Conservation (phyloP, 2,888 invertebrate genomes). For the Mylabris sibirica region DNA sequence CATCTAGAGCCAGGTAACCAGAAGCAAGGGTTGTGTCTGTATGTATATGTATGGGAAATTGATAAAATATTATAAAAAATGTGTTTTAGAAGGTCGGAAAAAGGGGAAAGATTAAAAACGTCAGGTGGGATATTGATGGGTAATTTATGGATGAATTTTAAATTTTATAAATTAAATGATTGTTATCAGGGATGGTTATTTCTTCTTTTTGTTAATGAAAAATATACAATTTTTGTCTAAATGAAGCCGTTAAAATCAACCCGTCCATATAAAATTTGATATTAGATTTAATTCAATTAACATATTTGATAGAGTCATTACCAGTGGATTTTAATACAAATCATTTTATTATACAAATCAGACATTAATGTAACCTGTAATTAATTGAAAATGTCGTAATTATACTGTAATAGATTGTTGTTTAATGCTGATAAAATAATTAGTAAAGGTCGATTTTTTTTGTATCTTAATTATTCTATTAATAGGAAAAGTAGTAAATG, state of each 20-base stretch:
- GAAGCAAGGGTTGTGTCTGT: slow-evolving; percentile 19
- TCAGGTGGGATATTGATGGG: slow-evolving; percentile 21
- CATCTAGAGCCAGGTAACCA: slow-evolving; percentile 36
- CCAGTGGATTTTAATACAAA: slow-evolving; percentile 31
- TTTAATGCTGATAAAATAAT: slow-evolving; percentile 20
- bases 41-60: slow-evolving; percentile 24
- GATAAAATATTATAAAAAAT: slow-evolving; percentile 25
- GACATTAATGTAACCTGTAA: slow-evolving; percentile 22
- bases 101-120: slow-evolving; percentile 1
- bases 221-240: slow-evolving; percentile 24
- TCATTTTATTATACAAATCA: slow-evolving; percentile 35
- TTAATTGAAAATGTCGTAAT: slow-evolving; percentile 32
- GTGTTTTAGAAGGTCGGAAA: slow-evolving; percentile 17
- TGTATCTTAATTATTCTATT: slow-evolving; percentile 12
- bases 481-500: not conserved
- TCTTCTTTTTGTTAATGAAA: not conserved
- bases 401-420: slow-evolving; percentile 30
- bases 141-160: slow-evolving; percentile 27
- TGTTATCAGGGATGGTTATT: slow-evolving; percentile 20
- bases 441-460: slow-evolving; percentile 26
- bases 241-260: slow-evolving; percentile 32
- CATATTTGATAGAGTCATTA: slow-evolving; percentile 31
- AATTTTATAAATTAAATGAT: slow-evolving; percentile 28
- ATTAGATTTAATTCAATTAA: slow-evolving; percentile 27
- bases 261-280: slow-evolving; percentile 32